Evolutionary conservation across 2,113 vertebrate genomes (phyloP).

Genomic region (Panthera tigris): DNA sequence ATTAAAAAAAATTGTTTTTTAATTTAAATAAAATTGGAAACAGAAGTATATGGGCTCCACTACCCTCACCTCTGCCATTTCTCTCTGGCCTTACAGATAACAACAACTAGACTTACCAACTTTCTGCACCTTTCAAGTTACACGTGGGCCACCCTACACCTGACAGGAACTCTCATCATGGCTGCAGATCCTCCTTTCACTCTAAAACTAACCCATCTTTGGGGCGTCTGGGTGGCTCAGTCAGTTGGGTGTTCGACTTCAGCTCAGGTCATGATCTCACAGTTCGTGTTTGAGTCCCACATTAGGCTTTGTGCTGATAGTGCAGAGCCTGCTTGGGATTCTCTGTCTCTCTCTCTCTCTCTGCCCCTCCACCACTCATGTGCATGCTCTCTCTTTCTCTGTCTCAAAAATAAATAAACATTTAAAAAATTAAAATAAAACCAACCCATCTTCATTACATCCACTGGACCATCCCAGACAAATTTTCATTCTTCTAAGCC

Average conservation of each 20-base stretch:
- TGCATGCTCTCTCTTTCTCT: too few species aligned
- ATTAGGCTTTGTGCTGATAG: too few species aligned
- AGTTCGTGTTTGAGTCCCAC: too few species aligned
- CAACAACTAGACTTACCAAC: neutral
- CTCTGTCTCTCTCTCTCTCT: too few species aligned
- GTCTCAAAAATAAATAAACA: too few species aligned
- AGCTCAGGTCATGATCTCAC: too few species aligned
- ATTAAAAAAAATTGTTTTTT: too few species aligned
- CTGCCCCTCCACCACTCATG: too few species aligned
- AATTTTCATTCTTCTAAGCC: neutral
- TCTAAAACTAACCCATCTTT: conserved; percentile 21
- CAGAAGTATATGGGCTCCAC: neutral
- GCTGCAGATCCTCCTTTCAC: neutral
- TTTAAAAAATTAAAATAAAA: too few species aligned
- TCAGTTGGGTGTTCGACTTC: too few species aligned
- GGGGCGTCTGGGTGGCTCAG: too few species aligned
- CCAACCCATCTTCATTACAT: neutral
- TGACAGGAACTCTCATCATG: neutral
- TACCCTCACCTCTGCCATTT: neutral
- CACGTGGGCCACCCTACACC: neutral
- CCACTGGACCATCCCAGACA: neutral
- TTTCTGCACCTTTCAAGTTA: neutral
- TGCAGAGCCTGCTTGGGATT: too few species aligned
- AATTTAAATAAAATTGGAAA: neutral
- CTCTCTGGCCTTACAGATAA: neutral